Evolutionary conservation across 53 echinoderm and acorn worm species (phyloP).

Genomic region (Zoroaster sp.): DNA sequence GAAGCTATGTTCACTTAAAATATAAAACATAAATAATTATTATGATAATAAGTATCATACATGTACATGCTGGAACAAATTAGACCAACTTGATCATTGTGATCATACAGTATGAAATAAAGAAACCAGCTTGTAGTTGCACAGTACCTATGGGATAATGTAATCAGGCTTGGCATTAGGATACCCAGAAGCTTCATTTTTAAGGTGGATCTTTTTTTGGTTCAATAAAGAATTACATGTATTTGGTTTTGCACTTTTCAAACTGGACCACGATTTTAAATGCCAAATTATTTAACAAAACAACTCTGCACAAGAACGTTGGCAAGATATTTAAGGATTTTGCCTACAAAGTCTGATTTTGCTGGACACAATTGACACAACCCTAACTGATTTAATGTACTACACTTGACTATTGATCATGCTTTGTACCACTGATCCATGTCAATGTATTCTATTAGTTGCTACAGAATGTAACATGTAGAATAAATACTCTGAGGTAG

Average conservation of each 20-base stretch:
- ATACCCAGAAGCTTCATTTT: too few relatives aligned
- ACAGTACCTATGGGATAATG: too few relatives aligned
- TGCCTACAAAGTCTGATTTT: neutral
- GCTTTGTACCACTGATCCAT: neutral
- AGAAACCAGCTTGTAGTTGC: too few relatives aligned
- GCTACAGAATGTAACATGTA: neutral
- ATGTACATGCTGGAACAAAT: too few relatives aligned
- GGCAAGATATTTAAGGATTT: neutral
- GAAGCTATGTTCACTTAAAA: too few relatives aligned
- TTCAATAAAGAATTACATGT: too few relatives aligned
- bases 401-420: neutral
- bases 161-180: too few relatives aligned
- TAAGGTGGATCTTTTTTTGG: too few relatives aligned
- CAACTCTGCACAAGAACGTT: neutral
- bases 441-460: neutral
- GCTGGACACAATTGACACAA: neutral
- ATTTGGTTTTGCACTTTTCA: neutral
- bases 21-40: too few relatives aligned
- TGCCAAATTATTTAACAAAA: neutral
- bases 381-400: neutral
- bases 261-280: neutral
- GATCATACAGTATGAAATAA: too few relatives aligned
- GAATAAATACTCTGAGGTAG: conserved; percentile 46
- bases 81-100: too few relatives aligned
- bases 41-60: too few relatives aligned